Percentiles rank a stretch among this genome's conserved stretches.
Conservation (phyloP, 2,888 invertebrate species). For the Sinopyrophorus schimmeli region DNA sequence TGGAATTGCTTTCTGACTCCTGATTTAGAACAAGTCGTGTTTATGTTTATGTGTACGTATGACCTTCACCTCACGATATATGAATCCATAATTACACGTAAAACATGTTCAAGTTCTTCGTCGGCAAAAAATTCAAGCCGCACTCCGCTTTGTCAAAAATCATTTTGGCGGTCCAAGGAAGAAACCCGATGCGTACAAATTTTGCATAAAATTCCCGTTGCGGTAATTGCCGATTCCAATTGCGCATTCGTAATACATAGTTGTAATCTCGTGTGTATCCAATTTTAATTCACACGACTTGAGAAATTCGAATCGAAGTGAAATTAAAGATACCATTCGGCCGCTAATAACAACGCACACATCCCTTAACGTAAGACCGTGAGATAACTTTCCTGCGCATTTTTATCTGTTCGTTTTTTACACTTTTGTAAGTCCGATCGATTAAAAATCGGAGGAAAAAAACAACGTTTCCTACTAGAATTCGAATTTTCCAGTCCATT, state of each 20-base stretch:
- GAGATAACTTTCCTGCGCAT: constrained; percentile 20
- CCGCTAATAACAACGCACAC: constrained; percentile 25
- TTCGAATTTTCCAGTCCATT: constrained; percentile 52
- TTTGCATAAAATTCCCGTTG: too few species aligned
- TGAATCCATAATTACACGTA: too few species aligned
- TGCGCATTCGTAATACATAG: constrained; percentile 6
- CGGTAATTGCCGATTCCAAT: too few species aligned
- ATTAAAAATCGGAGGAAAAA: constrained; percentile 20
- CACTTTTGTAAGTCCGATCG: constrained; percentile 10
- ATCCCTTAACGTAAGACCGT: constrained; percentile 24
- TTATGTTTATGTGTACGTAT: too few species aligned
- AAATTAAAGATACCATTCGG: constrained; percentile 21
- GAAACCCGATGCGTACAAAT: too few species aligned
- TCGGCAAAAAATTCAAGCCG: too few species aligned
- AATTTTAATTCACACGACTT: constrained; percentile 27
- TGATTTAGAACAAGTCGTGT: constrained; percentile 44
- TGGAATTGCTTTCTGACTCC: constrained; percentile 32
- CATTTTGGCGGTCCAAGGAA: too few species aligned
- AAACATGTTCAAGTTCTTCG: too few species aligned
- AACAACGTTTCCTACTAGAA: constrained; percentile 43
- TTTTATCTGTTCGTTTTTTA: constrained; percentile 5
- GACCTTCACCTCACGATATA: constrained; percentile 41
- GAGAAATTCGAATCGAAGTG: constrained; percentile 22
- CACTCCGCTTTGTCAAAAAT: too few species aligned
- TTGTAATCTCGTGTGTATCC: constrained; percentile 15